Evolutionary conservation across 2,797 vertebrate species (phyloP).

Genomic region (Craterocephalus amniculus): DNA sequence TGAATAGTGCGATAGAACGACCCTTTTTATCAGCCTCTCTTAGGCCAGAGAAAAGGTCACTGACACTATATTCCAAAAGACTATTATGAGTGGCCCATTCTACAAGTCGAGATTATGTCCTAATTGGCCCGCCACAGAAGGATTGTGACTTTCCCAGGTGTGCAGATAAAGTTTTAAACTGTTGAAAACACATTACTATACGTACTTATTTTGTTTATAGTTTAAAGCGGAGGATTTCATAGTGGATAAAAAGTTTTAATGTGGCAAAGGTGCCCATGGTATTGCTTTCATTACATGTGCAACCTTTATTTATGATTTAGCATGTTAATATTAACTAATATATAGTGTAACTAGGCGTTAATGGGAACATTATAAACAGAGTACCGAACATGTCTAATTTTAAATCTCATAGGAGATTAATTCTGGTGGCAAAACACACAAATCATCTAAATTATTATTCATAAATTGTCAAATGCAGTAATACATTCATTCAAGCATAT

Average conservation of each 20-base stretch:
- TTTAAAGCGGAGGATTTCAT: not conserved
- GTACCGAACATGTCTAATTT: not conserved
- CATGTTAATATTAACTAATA: not conserved
- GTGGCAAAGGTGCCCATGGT: not conserved
- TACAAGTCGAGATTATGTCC: constrained; percentile 33
- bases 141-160: constrained; percentile 32
- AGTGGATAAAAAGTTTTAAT: too few species aligned
- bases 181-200: constrained; percentile 20
- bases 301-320: constrained; percentile 1
- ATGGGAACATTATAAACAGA: not conserved
- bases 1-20: constrained; percentile 43
- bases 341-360: not conserved
- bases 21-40: constrained; percentile 58
- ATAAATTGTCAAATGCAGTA: too few species aligned
- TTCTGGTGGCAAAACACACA: not conserved
- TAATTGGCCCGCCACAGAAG: constrained; percentile 42
- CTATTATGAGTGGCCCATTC: constrained; percentile 37
- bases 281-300: not conserved
- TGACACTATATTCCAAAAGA: constrained; percentile 36
- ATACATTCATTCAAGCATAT: not conserved
- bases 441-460: not conserved
- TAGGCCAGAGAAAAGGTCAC: constrained; percentile 64
- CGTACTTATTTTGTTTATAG: constrained; percentile 8
- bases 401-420: not conserved
- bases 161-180: constrained; percentile 26